phyloP scores from a whole-genome alignment of 2,797 vertebrate species.

The Allobates femoralis region DNA sequence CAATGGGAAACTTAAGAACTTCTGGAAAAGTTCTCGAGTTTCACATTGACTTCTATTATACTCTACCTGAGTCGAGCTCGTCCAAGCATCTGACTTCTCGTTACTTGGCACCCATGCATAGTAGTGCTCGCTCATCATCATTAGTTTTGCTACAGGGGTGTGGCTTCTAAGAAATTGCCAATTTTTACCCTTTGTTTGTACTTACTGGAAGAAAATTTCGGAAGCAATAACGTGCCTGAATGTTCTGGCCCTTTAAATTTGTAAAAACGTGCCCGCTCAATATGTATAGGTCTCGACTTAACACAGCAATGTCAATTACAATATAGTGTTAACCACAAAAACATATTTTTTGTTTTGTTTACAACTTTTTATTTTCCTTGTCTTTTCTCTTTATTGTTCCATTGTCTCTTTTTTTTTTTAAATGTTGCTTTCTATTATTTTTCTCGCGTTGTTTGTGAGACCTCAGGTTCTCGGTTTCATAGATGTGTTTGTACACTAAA shows the following conservation, averaged over 20 bases:
- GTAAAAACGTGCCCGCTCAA: background rate
- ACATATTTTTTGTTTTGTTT: background rate
- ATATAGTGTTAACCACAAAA: background rate
- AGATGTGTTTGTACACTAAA: constrained; percentile 61
- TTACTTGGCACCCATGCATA: too few species aligned
- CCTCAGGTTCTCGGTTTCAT: constrained; percentile 46
- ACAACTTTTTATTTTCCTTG: background rate
- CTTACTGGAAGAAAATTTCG: background rate
- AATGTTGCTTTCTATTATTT: constrained; percentile 20
- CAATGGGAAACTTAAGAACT: too few species aligned
- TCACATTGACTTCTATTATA: too few species aligned
- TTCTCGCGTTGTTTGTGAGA: constrained; percentile 53
- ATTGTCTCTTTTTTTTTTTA: background rate
- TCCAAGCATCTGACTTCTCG: too few species aligned
- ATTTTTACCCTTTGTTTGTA: background rate
- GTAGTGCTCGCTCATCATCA: too few species aligned
- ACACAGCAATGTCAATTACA: background rate
- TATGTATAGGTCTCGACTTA: too few species aligned
- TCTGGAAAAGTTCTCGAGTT: too few species aligned
- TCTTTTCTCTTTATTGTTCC: background rate
- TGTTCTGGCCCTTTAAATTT: background rate
- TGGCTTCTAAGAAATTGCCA: background rate
- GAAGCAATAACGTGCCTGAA: constrained; percentile 13
- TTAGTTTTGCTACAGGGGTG: background rate
- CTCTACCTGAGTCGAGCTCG: too few species aligned